Percentiles rank a stretch among this genome's conserved stretches.
Conservation (phyloP, 2,113 vertebrate species). For the Puffinus mauretanicus region DNA sequence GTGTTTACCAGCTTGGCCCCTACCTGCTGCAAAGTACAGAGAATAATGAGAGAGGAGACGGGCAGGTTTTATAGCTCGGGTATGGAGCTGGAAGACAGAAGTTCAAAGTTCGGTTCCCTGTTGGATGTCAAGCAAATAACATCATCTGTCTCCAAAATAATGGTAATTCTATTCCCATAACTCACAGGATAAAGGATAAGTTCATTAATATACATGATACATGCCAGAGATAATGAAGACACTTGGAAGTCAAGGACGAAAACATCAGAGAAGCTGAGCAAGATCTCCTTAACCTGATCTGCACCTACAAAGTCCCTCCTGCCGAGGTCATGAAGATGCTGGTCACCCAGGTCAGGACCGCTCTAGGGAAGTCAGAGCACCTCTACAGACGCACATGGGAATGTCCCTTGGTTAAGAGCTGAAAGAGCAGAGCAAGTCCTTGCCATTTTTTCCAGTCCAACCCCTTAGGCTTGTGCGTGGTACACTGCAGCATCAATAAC, state of each 20-base stretch:
- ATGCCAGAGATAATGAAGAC: neutral
- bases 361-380: neutral
- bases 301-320: neutral
- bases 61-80: neutral
- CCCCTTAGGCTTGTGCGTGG: neutral
- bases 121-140: neutral
- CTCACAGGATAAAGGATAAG: neutral
- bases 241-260: neutral
- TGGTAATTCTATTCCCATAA: neutral
- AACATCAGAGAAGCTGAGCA: neutral
- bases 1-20: neutral
- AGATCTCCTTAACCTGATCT: neutral
- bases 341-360: neutral
- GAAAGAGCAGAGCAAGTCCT: neutral
- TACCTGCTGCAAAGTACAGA: neutral
- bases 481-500: too few species aligned
- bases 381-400: neutral
- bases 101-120: neutral
- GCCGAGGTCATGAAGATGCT: rapidly evolving
- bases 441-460: neutral
- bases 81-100: neutral
- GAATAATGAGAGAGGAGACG: neutral
- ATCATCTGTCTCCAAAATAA: neutral
- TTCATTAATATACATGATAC: neutral
- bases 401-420: too few species aligned